Evolutionary conservation across 2,888 invertebrate genomes (phyloP), one percentile per base, ranked within the genome.

Genomic region (Parnassius mnemosyne): DNA sequence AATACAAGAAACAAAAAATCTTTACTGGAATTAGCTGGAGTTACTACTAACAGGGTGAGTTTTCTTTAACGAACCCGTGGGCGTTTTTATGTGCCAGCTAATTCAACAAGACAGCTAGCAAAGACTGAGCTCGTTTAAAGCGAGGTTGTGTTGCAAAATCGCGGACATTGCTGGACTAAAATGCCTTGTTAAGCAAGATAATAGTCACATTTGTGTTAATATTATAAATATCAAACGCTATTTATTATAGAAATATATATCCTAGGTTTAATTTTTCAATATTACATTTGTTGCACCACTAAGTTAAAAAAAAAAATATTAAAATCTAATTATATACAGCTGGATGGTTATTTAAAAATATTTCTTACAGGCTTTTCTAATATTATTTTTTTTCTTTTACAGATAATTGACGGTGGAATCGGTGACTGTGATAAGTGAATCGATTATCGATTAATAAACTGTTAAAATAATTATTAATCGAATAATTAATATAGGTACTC

Each of bases 381-480:
- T 60, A 20, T 43, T 57, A 56, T 58, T 62, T 61, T 61, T 61
- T 63, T 55, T 61, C 63, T 79, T 77, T 85, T 85, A 34, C 84
- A 86, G 87, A 78, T 76, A 71, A 16, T 67, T 74, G 71, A 75
- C 71, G 71, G 71, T 74, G 72, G 72, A 67, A 68, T 66, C 69
- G 74, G 73, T 75, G 71, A 74, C 79, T 72, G 75, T 68, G 67
- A 65, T 63, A 65, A 68, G 64, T 63, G 68, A 68, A 63, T 67
- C 66, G 68, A 65, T 63, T 62, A 69, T 65, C 68, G 63, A 69
- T 66, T 65, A 65, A 57, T 61, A 64, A 63, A 60, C 59, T 65
- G 61, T 62, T 66, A 61, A 65, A 67, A 66, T 63, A 66, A 67
- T 63, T 65, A 65, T 63, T 57, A 65, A 67, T 65, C 59, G 65